Percentiles rank a stretch among this genome's conserved stretches.
phyloP scores from a whole-genome alignment of 2,888 invertebrate species.

The Phymatocera aterrima region DNA sequence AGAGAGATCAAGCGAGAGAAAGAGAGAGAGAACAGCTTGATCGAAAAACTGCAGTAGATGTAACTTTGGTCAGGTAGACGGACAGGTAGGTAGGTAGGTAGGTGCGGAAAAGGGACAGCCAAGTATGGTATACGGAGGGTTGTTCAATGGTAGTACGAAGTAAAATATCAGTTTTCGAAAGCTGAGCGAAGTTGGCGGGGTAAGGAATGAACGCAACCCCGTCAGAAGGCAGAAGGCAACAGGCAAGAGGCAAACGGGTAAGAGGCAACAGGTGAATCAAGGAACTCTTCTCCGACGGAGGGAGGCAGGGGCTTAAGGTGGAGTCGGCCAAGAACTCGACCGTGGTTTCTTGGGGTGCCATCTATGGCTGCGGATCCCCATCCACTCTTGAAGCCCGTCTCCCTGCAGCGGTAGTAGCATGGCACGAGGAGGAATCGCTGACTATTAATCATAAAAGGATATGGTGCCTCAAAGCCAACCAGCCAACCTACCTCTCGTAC shows the following conservation, averaged over 20 bases:
- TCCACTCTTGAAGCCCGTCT: not conserved
- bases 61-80: slow-evolving; percentile 24
- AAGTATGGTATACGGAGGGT: slow-evolving; percentile 1
- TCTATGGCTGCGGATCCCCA: slow-evolving; percentile 33
- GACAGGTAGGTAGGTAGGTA: not conserved
- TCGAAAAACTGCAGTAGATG: slow-evolving; percentile 29
- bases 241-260: slow-evolving; percentile 21
- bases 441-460: slow-evolving; percentile 48
- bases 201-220: slow-evolving; percentile 13
- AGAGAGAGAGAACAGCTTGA: not conserved
- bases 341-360: slow-evolving; percentile 21
- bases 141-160: not conserved
- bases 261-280: slow-evolving; percentile 41
- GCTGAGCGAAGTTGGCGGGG: slow-evolving; percentile 2
- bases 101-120: no score
- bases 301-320: slow-evolving; percentile 6
- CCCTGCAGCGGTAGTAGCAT: slow-evolving; percentile 11
- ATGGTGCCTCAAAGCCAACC: slow-evolving; percentile 31
- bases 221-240: not conserved
- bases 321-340: slow-evolving; percentile 23
- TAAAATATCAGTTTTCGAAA: slow-evolving; percentile 7
- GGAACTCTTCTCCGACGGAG: slow-evolving; percentile 8
- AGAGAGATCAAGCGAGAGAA: no score
- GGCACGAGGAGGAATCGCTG: slow-evolving; percentile 20
- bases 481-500: not conserved